Base-by-base conservation (phyloP, 2,888 invertebrate genomes). In the Hydraecia micacea region DNA sequence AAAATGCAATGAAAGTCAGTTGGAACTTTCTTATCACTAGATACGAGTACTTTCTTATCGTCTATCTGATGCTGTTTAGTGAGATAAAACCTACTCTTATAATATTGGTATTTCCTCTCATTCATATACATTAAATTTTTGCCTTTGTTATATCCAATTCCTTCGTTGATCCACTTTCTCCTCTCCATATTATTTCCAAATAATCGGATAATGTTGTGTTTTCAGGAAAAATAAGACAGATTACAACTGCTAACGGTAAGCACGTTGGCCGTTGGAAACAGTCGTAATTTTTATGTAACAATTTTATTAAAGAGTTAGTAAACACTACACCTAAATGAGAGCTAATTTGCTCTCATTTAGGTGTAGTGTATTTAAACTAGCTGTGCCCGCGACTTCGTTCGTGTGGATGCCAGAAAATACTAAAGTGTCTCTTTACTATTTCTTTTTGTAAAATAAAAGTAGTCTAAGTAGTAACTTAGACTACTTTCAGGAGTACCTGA, bases 31-130 rank as follows among this genome's bases (percentile, higher is more conserved):
- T 77, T 65, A 77, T 72, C 71, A 42, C 1, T 39, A 32, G 21
- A 65, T 49, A 65, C 58, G 46, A 32, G 18, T 68, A 52, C 18
- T 73, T 52, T 62, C 21, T 68, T 80, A 80, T 79, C 79, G 46
- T 39, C 8, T 67, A 36, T 78, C 70, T 70, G 79, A 67, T 79
- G 52, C 21, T 42, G 52, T 79, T 49, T 32, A 66, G 11, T 39
- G 62, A 58, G 36, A 79, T 79, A 46, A 55, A 42, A 32, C 42
- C 25, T 69, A 28, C 21, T 32, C 21, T 8, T 68, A 21, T 49
- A 13, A 68, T 32, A 68, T 32, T 49, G 49, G 32, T 9, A 32
- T 36, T 6, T 25, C 1, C 25, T 25, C 25, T 52, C 18, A 52
- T 52, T 52, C 52, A 2, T 52, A 9, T 52, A 9, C 55, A 55